Base-by-base conservation (phyloP, 1,140 invertebrate species). In the Trichoplusia ni region DNA sequence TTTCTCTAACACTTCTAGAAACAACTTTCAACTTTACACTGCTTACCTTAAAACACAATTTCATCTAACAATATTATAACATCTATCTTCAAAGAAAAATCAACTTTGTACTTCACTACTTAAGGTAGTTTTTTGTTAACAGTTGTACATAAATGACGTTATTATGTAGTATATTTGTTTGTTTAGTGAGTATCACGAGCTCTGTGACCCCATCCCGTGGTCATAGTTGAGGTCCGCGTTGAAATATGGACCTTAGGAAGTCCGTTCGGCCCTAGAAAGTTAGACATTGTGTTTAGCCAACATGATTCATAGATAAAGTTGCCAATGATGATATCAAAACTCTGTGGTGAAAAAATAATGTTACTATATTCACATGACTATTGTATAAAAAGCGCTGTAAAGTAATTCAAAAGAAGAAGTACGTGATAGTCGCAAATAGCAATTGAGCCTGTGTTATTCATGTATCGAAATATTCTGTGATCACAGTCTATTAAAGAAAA, bases 201-300 rank as follows among this genome's bases (percentile, higher is more conserved):
- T 1, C 47, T 16, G 44, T 70, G 68, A 70, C 68, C 69, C 37
- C 47, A 19, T 51, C 51, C 31, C 40, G 6, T 61, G 58, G 46
- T 69, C 61, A 64, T 51, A 64, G 44, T 70, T 54, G 38, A 49
- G 47, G 35, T 53, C 23, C 33, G 16, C 23, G 11, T 33, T 66
- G 56, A 66, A 66, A 66, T 66, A 66, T 66, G 47, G 64, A 42
- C 23, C 33, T 38, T 49, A 60, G 25, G 54, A 60, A 66, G 60
- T 53, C 13, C 35, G 35, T 60, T 53, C 19, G 33, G 33, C 25
- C 37, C 54, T 58, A 44, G 21, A 58, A 44, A 58, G 13, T 31
- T 58, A 31, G 25, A 9, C 42, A 44, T 58, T 58, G 44, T 23
- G 25, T 16, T 25, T 6, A 18, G 13, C 7, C 14, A 29, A 49